Base-by-base conservation (phyloP, 1,140 invertebrate genomes). In the Drosophila littoralis region DNA sequence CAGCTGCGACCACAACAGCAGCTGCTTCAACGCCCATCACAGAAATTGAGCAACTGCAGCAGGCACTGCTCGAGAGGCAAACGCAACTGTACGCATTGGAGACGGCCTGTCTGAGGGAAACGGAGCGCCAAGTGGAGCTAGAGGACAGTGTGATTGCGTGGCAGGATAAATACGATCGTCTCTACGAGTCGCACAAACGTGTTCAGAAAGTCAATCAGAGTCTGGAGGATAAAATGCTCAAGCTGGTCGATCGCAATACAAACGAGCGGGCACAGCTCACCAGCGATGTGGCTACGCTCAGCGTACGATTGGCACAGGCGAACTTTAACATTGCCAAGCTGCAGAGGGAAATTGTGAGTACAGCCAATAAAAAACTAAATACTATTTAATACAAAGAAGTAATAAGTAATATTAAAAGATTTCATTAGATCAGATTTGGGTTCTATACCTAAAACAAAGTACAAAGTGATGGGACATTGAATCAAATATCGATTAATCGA, bases 151-250 rank as follows among this genome's bases (percentile, higher is more conserved):
- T 98, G 55, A 91, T 95, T 59, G 96, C 96, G 78, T 97, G 97
- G 95, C 95, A 97, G 90, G 97, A 98, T 81, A 97, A 98, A 94
- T 98, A 98, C 94, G 96, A 96, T 92, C 95, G 98, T 79, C 94
- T 99, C 55, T 96, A 97, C 92, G 98, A 99, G 91, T 97, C 97
- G 65, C 97, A 99, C 89, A 97, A 98, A 91, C 95, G 97, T 83
- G 95, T 99, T 40, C 98, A 99, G 92, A 98, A 97, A 93, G 96
- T 99, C 32, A 99, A 99, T 93, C 97, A 99, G 93, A 97, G 96
- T 81, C 94, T 99, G 75, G 98, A 99, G 93, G 98, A 99, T 91
- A 99, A 99, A 92, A 93, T 99, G 52, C 93, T 99, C 51, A 97
- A 96, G 93, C 95, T 99, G 90, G 98, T 98, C 13, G 97, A 98